Evolutionary conservation across 2,888 invertebrate genomes (phyloP).

Genomic region (Drosophila recens): DNA sequence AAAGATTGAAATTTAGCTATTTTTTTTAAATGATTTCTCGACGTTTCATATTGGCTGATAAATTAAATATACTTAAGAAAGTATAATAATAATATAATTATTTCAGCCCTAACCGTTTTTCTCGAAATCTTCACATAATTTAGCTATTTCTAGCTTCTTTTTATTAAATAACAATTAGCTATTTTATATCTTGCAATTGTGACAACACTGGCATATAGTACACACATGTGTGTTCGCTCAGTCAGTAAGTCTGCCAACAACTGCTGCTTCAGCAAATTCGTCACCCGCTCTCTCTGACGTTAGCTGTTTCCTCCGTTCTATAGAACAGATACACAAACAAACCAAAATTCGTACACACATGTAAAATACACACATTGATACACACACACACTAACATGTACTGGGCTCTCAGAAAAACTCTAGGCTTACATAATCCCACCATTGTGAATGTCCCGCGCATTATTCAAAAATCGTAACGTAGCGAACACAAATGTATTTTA

Average conservation of each 20-base stretch:
- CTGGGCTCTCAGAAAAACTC: slow-evolving; percentile 43
- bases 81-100: too few relatives aligned
- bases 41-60: too few relatives aligned
- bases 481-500: slow-evolving; percentile 1
- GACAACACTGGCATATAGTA: slow-evolving; percentile 7
- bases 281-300: slow-evolving; percentile 53
- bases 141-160: background rate
- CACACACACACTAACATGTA: slow-evolving; percentile 3
- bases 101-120: background rate
- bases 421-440: slow-evolving; percentile 64
- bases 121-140: background rate
- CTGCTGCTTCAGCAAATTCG: slow-evolving; percentile 69
- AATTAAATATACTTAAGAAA: too few relatives aligned
- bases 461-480: slow-evolving; percentile 37
- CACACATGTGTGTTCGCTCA: slow-evolving; percentile 38
- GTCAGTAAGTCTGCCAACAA: slow-evolving; percentile 71
- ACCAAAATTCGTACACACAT: slow-evolving; percentile 5
- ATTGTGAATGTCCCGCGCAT: slow-evolving; percentile 55
- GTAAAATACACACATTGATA: slow-evolving; percentile 21
- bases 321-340: slow-evolving; percentile 18
- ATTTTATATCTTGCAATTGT: too few relatives aligned
- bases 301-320: slow-evolving; percentile 40
- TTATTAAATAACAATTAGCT: background rate
- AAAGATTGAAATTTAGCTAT: background rate
- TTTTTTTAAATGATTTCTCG: too few relatives aligned